Conservation (phyloP, 1,140 invertebrate species). For the Drosophila pectinifera region DNA sequence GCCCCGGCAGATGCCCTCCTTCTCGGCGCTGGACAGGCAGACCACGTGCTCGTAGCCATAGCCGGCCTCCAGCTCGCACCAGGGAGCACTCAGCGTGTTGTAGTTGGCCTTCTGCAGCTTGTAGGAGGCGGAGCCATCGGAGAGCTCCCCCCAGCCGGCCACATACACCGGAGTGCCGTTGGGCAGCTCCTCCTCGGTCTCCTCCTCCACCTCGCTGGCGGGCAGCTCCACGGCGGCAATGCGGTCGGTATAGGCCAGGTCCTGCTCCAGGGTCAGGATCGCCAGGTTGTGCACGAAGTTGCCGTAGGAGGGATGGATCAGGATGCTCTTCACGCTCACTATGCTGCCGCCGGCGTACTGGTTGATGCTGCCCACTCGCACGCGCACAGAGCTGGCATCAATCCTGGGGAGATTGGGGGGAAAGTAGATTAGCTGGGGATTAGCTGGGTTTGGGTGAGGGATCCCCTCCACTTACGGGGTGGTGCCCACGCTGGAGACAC, state of each 20-base stretch:
- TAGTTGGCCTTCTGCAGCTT: constrained; percentile 67
- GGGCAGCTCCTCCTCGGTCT: constrained; percentile 28
- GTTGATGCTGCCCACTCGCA: constrained; percentile 77
- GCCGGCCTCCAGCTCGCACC: constrained; percentile 66
- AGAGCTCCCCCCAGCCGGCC: constrained; percentile 71
- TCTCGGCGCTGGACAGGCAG: constrained; percentile 61
- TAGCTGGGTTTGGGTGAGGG: too few relatives aligned
- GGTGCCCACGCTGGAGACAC: constrained; percentile 52
- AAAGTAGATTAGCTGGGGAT: too few relatives aligned
- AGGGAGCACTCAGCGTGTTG: constrained; percentile 47
- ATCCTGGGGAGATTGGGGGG: constrained; percentile 48
- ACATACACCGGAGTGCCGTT: constrained; percentile 63
- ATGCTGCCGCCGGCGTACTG: constrained; percentile 73
- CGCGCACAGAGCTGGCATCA: constrained; percentile 15
- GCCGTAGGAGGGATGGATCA: constrained; percentile 84
- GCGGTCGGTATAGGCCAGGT: constrained; percentile 67
- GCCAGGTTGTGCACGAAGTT: constrained; percentile 85
- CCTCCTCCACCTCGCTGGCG: constrained; percentile 14
- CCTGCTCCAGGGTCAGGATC: constrained; percentile 79
- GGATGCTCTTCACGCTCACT: constrained; percentile 34
- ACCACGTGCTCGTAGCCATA: constrained; percentile 63
- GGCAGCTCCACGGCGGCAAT: constrained; percentile 76
- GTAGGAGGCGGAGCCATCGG: constrained; percentile 53
- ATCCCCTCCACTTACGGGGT: constrained; percentile 70
- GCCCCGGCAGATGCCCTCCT: constrained; percentile 68